Evolutionary conservation across 2,113 vertebrate genomes (phyloP), one percentile per base, ranked within the genome.

Genomic region (Salvator merianae): DNA sequence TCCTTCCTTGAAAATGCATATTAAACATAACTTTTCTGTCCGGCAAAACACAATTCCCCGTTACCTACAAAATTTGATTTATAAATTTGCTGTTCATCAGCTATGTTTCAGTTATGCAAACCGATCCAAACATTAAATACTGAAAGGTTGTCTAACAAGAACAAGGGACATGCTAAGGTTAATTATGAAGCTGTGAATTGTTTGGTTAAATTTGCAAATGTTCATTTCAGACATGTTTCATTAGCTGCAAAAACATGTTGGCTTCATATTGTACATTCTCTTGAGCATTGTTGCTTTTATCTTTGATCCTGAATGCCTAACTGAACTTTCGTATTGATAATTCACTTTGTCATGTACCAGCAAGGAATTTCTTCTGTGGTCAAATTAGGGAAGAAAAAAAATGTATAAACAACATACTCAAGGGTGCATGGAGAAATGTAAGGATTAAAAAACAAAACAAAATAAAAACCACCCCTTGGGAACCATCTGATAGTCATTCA

Each of bases 321-420:
- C 14, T 34, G 38, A 71, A 6, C 78, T 18, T 81, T 30, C 84
- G 59, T 79, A 59, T 90, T 86, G 53, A 20, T 50, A 66, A 78
- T 72, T 24, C 66, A 40, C 40, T 88, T 71, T 82, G 74, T 73
- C 85, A 71, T 53, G 88, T 88, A 77, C 62, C 32, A 84, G 81
- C 89, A 89, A 88, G 6, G 20, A 84, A 84, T 88, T 88, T 82
- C 65, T 81, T 82, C 77, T 86, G 84, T 71, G 79, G 84, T 76
- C 65, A 62, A 86, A 87, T 82, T 73, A 47, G 87, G 36, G 30
- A n/a, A n/a, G 26, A 53, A 24, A n/a, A 1, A 40, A n/a, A 71
- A 88, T 66, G 36, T 77, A 12, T 32, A 81, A 81, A 81, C 13
- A 90, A 3, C 7, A 86, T 55, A 63, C 24, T 43, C 79, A 72